Conservation (phyloP, 2,888 invertebrate species). For the Caenorhabditis sp. region DNA sequence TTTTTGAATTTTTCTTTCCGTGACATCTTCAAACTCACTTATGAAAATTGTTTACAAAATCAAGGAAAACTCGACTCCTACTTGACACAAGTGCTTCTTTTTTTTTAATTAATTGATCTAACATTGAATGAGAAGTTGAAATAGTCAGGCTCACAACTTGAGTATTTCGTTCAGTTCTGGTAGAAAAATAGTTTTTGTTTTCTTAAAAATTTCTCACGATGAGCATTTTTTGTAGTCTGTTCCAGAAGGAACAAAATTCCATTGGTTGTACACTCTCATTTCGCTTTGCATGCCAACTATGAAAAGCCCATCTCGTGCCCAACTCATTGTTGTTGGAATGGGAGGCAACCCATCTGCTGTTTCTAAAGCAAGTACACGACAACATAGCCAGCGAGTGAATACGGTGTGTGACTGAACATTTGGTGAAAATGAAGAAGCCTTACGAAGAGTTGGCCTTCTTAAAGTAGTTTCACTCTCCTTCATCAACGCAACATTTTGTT, state of each 20-base stretch:
- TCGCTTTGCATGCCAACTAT: constrained; percentile 99
- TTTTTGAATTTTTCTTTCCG: not conserved
- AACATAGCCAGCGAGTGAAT: constrained; percentile 80
- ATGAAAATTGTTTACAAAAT: constrained; percentile 67
- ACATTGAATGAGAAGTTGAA: constrained; percentile 79
- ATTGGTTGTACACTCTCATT: constrained; percentile 98
- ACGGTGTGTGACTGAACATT: constrained; percentile 64
- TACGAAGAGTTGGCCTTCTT: constrained; percentile 75
- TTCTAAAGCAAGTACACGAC: constrained; percentile 74
- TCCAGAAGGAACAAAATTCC: constrained; percentile 76
- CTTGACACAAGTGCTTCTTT: constrained; percentile 68
- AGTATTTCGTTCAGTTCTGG: not conserved
- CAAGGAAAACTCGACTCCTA: constrained; percentile 71
- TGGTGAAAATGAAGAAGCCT: constrained; percentile 74
- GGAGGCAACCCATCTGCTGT: constrained; percentile 95
- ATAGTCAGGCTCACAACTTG: constrained; percentile 55
- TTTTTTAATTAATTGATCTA: constrained; percentile 77
- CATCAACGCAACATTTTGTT: constrained; percentile 94
- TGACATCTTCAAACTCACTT: constrained; percentile 51
- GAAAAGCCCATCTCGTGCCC: constrained; percentile 97
- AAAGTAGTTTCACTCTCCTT: constrained; percentile 83
- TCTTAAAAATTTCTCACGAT: not conserved
- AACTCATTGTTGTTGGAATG: constrained; percentile 97
- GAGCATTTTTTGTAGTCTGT: too few species aligned
- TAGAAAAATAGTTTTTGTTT: too few species aligned